phyloP scores from a whole-genome alignment of 2,888 invertebrate genomes.

The Sturmia bella region DNA sequence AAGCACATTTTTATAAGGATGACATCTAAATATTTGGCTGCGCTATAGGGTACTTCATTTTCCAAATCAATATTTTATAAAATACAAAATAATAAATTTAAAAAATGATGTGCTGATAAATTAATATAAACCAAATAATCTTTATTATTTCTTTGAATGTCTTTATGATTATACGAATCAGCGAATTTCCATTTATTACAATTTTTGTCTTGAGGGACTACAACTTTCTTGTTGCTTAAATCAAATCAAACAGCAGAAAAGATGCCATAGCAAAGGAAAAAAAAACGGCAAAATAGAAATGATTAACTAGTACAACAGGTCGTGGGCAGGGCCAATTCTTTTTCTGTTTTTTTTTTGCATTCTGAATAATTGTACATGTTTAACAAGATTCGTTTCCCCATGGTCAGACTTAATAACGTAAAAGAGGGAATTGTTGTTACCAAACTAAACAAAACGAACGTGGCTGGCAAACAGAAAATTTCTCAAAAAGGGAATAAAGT shows the following conservation, averaged over 20 bases:
- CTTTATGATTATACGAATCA: conserved; percentile 46
- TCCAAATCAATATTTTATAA: no score
- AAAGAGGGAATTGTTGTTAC: conserved; percentile 56
- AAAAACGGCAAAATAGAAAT: conserved; percentile 8
- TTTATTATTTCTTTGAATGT: conserved; percentile 19
- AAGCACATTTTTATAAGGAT: no score
- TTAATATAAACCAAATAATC: conserved; percentile 53
- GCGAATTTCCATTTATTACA: conserved; percentile 49
- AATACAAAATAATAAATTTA: not conserved
- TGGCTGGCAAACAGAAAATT: conserved; percentile 3
- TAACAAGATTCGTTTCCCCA: conserved; percentile 60
- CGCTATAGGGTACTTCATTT: no score
- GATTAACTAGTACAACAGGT: conserved; percentile 48
- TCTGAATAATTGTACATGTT: conserved; percentile 46
- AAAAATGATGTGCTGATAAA: not conserved
- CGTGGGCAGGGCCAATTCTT: conserved; percentile 4
- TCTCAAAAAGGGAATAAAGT: conserved; percentile 45
- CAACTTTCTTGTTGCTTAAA: conserved; percentile 46
- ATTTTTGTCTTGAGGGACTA: conserved; percentile 52
- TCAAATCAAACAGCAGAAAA: conserved; percentile 30
- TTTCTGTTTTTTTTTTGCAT: not conserved
- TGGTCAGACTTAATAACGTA: conserved; percentile 63
- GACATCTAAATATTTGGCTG: no score
- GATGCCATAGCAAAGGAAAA: conserved; percentile 1
- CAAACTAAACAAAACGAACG: conserved; percentile 19